phyloP scores from a whole-genome alignment of 2,888 invertebrate species.

The Hypercompe scribonia region DNA sequence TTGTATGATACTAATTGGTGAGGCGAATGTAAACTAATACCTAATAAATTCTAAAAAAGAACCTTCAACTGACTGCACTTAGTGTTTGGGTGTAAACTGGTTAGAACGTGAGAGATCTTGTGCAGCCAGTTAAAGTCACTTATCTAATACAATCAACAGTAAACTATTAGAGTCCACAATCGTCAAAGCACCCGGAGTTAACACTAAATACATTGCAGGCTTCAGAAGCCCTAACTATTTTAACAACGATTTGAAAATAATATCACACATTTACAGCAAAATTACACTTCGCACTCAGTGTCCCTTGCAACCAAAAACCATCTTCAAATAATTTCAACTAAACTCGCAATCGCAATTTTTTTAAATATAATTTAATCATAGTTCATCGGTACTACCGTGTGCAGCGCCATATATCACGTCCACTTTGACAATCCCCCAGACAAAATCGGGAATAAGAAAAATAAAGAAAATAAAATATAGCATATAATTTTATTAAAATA shows the following conservation, averaged over 20 bases:
- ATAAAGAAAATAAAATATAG: slow-evolving; percentile 65
- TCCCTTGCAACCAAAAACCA: slow-evolving; percentile 67
- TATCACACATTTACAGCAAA: slow-evolving; percentile 85
- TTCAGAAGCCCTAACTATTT: slow-evolving; percentile 79
- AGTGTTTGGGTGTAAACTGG: slow-evolving; percentile 23
- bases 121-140: slow-evolving; percentile 68
- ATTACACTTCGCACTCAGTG: slow-evolving; percentile 79
- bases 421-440: slow-evolving; percentile 83
- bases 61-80: slow-evolving; percentile 69
- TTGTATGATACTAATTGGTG: slow-evolving; percentile 74
- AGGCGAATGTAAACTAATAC: slow-evolving; percentile 77
- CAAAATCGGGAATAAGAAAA: slow-evolving; percentile 65
- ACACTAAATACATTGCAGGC: slow-evolving; percentile 84
- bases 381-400: slow-evolving; percentile 72
- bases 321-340: slow-evolving; percentile 63
- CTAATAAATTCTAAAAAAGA: slow-evolving; percentile 82
- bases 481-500: slow-evolving; percentile 74
- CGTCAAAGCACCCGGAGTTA: slow-evolving; percentile 86
- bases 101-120: slow-evolving; percentile 21
- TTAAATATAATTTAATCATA: slow-evolving; percentile 67
- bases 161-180: slow-evolving; percentile 84
- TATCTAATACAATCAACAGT: slow-evolving; percentile 81
- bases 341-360: slow-evolving; percentile 69
- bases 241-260: slow-evolving; percentile 82
- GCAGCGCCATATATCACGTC: slow-evolving; percentile 83